These are phyloP conservation scores for Andinoacara biseriatus DNA, from an alignment of 2,113 vertebrate genomes.

Conservation along the genomic window DNA sequence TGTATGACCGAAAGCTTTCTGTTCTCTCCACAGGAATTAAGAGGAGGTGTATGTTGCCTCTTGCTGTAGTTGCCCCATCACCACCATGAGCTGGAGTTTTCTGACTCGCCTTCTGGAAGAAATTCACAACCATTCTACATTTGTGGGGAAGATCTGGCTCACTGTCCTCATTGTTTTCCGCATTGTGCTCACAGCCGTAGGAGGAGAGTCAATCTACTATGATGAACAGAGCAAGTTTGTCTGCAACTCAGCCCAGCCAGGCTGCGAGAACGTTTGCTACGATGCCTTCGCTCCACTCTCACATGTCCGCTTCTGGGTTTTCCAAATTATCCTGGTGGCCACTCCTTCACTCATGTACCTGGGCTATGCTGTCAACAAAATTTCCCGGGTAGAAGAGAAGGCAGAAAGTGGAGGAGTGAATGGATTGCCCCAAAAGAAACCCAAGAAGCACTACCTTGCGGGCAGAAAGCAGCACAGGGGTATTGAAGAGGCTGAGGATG, in stretches of 20 bases:
- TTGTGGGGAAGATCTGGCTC: constrained; percentile 97
- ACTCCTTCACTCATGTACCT: constrained; percentile 92
- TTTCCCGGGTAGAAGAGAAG: constrained; percentile 85
- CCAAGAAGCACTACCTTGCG: constrained; percentile 75
- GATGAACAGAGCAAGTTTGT: constrained; percentile 97
- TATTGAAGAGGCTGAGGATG: constrained; percentile 88
- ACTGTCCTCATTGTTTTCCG: constrained; percentile 91
- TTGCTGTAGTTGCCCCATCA: constrained; percentile 14
- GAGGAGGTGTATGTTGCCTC: constrained; percentile 36
- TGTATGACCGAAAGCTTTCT: neutral
- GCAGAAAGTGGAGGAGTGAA: constrained; percentile 39
- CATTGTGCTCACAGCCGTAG: constrained; percentile 92
- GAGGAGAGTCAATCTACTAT: constrained; percentile 95
- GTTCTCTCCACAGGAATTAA: constrained; percentile 54
- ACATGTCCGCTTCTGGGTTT: constrained; percentile 94
- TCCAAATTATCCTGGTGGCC: constrained; percentile 93
- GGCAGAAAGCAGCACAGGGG: constrained; percentile 85
- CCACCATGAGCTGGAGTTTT: constrained; percentile 95
- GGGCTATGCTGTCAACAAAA: constrained; percentile 92
- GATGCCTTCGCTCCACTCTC: constrained; percentile 93
- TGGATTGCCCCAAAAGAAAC: constrained; percentile 57
- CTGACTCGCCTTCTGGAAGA: constrained; percentile 95
- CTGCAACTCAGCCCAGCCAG: constrained; percentile 92
- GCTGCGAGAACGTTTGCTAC: constrained; percentile 95
- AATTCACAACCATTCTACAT: constrained; percentile 97